phyloP scores from a whole-genome alignment of 1,140 invertebrate species.

The Bombus superbus region DNA sequence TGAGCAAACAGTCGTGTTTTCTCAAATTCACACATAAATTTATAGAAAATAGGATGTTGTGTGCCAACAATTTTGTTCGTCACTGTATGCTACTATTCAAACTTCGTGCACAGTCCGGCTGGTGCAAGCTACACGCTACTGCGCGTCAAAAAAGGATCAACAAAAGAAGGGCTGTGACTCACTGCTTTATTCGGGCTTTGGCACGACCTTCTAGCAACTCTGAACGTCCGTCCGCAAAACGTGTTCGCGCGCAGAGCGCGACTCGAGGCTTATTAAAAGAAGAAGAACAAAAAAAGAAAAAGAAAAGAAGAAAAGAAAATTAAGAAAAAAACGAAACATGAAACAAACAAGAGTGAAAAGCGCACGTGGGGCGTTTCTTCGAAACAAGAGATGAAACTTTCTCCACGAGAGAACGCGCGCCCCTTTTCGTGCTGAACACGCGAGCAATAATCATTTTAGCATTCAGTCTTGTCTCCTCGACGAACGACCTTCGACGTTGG shows the following conservation, averaged over 20 bases:
- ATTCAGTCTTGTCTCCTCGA: slow-evolving; percentile 7
- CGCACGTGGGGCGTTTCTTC: slow-evolving; percentile 12
- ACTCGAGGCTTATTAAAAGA: slow-evolving; percentile 53
- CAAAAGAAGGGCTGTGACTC: slow-evolving; percentile 68
- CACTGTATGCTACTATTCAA: slow-evolving; percentile 27
- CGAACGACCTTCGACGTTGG: slow-evolving; percentile 5
- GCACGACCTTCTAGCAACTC: slow-evolving; percentile 66
- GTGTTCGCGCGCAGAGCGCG: slow-evolving; percentile 43
- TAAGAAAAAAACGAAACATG: slow-evolving; percentile 14
- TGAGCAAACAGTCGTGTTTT: not conserved
- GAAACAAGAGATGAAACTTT: not conserved
- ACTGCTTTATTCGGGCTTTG: slow-evolving; percentile 70
- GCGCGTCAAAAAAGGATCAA: slow-evolving; percentile 65
- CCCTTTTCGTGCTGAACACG: not conserved
- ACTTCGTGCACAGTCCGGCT: slow-evolving; percentile 59
- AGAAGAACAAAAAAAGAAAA: slow-evolving; percentile 5
- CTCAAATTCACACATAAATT: not conserved
- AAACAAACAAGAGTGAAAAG: slow-evolving; percentile 9
- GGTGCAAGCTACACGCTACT: slow-evolving; percentile 64
- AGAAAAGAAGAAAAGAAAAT: slow-evolving; percentile 4
- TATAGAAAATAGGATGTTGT: not conserved
- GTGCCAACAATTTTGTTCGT: not conserved
- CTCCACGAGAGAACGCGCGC: not conserved
- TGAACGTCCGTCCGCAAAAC: slow-evolving; percentile 56
- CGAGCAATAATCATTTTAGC: slow-evolving; percentile 9